A percentile compares a stretch with the other conserved stretches of the same genome.
These are phyloP conservation scores for Papilio dardanus DNA, from an alignment of 1,140 invertebrate genomes.

Conservation along the genomic window DNA sequence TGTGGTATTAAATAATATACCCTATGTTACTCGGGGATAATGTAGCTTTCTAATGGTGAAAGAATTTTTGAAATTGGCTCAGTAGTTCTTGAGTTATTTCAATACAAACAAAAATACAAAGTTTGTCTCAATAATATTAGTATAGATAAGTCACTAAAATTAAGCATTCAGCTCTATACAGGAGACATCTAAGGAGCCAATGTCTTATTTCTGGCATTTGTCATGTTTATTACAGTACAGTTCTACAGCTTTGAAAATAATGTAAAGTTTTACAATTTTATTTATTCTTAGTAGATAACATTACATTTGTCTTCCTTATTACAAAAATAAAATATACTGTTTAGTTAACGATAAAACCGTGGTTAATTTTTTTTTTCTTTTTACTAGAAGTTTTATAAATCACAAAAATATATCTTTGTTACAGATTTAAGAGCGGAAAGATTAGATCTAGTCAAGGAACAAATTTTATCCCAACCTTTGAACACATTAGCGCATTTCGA, in stretches of 20 bases:
- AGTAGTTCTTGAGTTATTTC: too few relatives aligned
- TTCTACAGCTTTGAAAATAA: neutral
- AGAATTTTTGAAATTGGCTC: too few relatives aligned
- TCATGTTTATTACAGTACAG: neutral
- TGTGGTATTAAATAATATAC: too few relatives aligned
- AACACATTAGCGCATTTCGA: conserved; percentile 92
- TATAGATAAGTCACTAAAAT: neutral
- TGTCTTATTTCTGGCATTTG: neutral
- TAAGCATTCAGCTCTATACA: neutral
- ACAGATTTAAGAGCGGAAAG: conserved; percentile 85
- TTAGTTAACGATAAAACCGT: neutral
- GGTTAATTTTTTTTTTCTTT: too few relatives aligned
- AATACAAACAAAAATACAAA: too few relatives aligned
- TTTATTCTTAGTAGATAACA: neutral
- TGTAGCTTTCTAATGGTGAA: too few relatives aligned
- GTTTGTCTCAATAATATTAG: too few relatives aligned
- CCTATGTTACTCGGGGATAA: too few relatives aligned
- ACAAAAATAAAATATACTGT: neutral
- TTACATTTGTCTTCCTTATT: neutral
- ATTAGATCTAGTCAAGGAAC: conserved; percentile 86
- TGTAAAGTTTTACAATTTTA: neutral
- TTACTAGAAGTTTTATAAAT: neutral
- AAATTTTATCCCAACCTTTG: conserved; percentile 85
- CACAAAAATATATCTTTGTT: conserved; percentile 45
- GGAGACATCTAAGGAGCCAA: too few relatives aligned